Base-by-base conservation (phyloP, 2,888 invertebrate species). In the Callinectes sapidus region DNA sequence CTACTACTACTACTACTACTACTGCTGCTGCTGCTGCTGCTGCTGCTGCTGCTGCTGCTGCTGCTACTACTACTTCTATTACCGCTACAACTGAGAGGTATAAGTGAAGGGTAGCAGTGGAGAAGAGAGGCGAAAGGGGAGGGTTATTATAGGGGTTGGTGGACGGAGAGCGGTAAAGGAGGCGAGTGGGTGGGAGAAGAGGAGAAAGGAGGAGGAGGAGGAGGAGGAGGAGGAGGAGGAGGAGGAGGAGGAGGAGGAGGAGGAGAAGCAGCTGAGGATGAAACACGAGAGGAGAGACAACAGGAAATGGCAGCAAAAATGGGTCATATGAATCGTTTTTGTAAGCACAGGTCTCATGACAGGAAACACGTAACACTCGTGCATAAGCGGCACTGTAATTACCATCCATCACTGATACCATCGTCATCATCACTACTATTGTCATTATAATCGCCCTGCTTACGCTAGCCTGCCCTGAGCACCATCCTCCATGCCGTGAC, bases 1-100 rank as follows among this genome's bases (percentile, higher is more conserved):
- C 28, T 61, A 88, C 55, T 48, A 88, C 81, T 81, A 14, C 81
- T 81, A 81, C 81, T 81, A 81, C 81, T 81, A 81, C 81, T 77
- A 77, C 77, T 77, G 32, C 77, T 77, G 10, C 77, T 32, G 32
- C 77, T 77, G 32, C 77, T 77, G 32, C 77, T 77, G 10, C 77
- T 77, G 10, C 77, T 77, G 32, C 77, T 77, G 32, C 77, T 77
- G 32, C 32, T 77, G 32, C 77, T 77, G 32, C 77, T 32, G 10
- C 77, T 77, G 28, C 77, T 77, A 77, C 77, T 81, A 81, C 81
- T 81, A 35, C 81, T 81, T 8, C 81, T 81, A 35, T 16, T 81
- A 35, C 81, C 35, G 16, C 81, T 81, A 35, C 81, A 2, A 35
- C 16, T 81, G 32, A 1, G 28, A 71, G 71, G 71, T n/a, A 13